Evolutionary conservation across 2,888 invertebrate genomes (phyloP).

Genomic region (Synanthedon tipuliformis): DNA sequence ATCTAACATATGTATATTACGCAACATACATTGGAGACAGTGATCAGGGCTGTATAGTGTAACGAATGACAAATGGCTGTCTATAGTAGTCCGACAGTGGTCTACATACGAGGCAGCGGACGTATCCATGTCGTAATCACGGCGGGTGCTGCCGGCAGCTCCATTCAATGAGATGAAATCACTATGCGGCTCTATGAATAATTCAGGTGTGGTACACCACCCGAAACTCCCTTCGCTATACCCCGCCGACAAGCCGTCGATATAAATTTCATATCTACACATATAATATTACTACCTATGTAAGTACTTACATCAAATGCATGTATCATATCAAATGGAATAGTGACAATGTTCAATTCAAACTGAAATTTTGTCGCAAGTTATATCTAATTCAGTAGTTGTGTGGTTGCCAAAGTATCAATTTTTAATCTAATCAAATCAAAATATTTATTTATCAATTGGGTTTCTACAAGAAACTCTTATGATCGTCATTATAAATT

Average conservation of each 20-base stretch:
- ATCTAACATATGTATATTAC: neutral
- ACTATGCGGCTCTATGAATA: constrained; percentile 67
- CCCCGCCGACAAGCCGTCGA: neutral
- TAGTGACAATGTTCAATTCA: too few species aligned
- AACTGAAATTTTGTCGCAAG: too few species aligned
- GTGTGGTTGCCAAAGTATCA: too few species aligned
- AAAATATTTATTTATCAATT: too few species aligned
- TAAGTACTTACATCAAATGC: too few species aligned
- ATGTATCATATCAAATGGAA: too few species aligned
- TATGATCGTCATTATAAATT: too few species aligned
- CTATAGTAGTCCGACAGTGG: neutral
- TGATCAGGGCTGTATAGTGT: neutral
- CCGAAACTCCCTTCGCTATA: constrained; percentile 13
- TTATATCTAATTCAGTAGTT: too few species aligned
- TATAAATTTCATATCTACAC: neutral
- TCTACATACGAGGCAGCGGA: constrained; percentile 26
- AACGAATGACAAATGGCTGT: neutral
- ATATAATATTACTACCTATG: neutral
- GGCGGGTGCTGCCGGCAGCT: constrained; percentile 33
- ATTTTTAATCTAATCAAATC: too few species aligned
- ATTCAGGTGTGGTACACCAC: constrained; percentile 53
- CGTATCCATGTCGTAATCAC: constrained; percentile 64
- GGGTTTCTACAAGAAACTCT: too few species aligned
- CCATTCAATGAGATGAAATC: constrained; percentile 69
- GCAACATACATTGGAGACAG: neutral